These are phyloP conservation scores for Athrips mouffetella DNA, from an alignment of 2,888 invertebrate species.

Conservation along the genomic window DNA sequence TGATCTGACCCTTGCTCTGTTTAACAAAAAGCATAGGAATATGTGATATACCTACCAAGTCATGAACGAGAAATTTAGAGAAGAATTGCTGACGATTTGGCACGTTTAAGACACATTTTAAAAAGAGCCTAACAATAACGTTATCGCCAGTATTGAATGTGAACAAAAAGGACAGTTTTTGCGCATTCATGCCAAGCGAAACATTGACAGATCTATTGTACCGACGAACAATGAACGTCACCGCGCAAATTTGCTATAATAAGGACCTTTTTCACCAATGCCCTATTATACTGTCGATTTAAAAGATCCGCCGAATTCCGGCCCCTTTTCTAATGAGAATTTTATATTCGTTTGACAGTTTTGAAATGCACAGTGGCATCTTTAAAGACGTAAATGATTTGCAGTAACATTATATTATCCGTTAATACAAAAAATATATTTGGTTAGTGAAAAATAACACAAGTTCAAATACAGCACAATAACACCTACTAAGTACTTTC, in stretches of 20 bases:
- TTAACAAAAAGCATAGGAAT: no score
- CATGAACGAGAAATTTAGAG: no score
- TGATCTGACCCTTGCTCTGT: no score
- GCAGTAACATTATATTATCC: background rate
- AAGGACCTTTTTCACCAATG: conserved; percentile 29
- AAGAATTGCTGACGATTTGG: no score
- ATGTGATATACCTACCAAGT: no score
- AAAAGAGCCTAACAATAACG: conserved; percentile 11
- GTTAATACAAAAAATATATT: no score
- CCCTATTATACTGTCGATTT: background rate
- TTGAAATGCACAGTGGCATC: background rate
- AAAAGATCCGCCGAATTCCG: background rate
- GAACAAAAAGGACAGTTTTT: conserved; percentile 35
- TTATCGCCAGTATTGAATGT: conserved; percentile 22
- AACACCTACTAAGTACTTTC: no score
- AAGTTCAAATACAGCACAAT: no score
- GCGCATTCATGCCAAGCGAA: conserved; percentile 62
- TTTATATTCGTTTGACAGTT: background rate
- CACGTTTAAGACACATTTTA: no score
- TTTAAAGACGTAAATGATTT: no score
- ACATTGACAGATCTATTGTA: conserved; percentile 72
- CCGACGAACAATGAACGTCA: conserved; percentile 56
- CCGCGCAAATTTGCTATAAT: conserved; percentile 49
- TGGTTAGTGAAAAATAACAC: no score
- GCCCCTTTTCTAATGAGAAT: background rate